Evolutionary conservation across 2,797 vertebrate genomes (phyloP).

Genomic region (Dryobates pubescens): DNA sequence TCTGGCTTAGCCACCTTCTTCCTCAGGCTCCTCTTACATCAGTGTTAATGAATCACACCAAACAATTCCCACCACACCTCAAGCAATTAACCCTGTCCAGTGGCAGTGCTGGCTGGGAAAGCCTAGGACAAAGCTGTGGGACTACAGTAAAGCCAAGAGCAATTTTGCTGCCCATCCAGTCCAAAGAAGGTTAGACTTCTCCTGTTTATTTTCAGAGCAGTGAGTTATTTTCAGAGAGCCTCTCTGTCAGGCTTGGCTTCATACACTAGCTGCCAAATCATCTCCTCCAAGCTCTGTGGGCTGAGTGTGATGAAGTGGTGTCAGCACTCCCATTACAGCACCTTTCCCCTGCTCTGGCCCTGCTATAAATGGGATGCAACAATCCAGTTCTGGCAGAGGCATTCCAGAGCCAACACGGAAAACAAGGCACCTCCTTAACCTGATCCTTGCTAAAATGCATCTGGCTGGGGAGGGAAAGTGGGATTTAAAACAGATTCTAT

Average conservation of each 20-base stretch:
- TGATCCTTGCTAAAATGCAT: constrained; percentile 18
- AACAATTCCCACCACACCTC: constrained; percentile 3
- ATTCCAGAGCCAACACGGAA: neutral
- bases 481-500: constrained; percentile 7
- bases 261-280: neutral
- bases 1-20: neutral
- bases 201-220: constrained; percentile 26
- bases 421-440: constrained; percentile 4
- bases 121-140: neutral
- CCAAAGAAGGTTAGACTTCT: neutral
- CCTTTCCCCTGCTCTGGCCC: neutral
- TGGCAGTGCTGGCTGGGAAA: neutral
- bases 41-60: neutral
- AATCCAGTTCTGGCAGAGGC: constrained; percentile 26
- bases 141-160: neutral
- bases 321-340: constrained; percentile 36
- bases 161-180: neutral
- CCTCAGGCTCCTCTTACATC: neutral
- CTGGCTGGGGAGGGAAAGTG: neutral
- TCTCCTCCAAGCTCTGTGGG: neutral
- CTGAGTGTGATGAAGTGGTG: neutral
- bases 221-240: constrained; percentile 1
- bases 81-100: neutral
- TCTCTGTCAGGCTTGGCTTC: neutral
- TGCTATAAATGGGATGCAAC: neutral